Evolutionary conservation across 2,113 vertebrate genomes (phyloP), one percentile per base, ranked within the genome.

Genomic region (Chaenogobius annularis): DNA sequence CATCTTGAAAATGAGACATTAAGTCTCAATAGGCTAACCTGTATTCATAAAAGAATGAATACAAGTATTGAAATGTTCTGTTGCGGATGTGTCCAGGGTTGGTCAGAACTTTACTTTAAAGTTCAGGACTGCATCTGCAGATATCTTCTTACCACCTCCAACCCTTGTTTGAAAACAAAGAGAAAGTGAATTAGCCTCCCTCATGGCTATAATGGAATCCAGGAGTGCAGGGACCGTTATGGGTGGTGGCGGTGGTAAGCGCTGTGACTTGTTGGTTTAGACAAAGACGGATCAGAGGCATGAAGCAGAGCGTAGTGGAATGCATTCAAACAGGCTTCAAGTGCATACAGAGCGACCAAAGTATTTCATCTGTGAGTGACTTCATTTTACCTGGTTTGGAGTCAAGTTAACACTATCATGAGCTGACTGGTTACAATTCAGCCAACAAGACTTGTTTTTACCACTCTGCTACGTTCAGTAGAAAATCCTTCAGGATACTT

Each of bases 151-250:
- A 92, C 79, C 85, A 90, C 72, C 62, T 79, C 87, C 88, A 92
- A 79, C 88, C 92, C 91, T 93, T 92, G 75, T 89, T 89, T 86
- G 75, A 86, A 91, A 90, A 89, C 71, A 87, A 65, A 91, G 61
- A 91, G 72, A 92, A 67, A 88, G 75, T 79, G 64, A 88, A 86
- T 92, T 92, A 92, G 81, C 79, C 90, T 78, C 55, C 77, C 52
- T 73, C 72, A 70, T 66, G 77, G 31, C 63, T 71, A 56, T 12
- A 74, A 52, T 77, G 74, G 74, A 71, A 66, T 22, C 73, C 69
- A 47, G 72, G 69, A 46, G 78, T 74, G 63, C 66, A 70, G 50
- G 47, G 68, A 71, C 43, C 6, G 37, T 19, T 44, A 40, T 31
- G 58, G 65, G 66, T 1, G 48, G 55, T 13, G 47, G 59, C 10